phyloP scores from a whole-genome alignment of 1,140 invertebrate species.

The Bombyx mandarina region DNA sequence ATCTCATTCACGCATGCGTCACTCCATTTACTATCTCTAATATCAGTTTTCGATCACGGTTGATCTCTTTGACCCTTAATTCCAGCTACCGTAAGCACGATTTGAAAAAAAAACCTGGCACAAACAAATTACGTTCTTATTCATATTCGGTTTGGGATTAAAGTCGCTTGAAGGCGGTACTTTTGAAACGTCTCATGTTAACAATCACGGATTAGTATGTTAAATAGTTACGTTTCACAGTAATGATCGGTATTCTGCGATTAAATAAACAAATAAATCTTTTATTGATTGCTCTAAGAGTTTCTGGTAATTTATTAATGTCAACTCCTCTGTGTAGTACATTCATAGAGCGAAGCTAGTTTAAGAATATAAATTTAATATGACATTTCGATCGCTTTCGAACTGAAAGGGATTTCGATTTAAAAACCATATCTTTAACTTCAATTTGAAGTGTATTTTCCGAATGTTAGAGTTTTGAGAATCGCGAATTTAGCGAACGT shows the following conservation, averaged over 20 bases:
- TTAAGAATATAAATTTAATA: background rate
- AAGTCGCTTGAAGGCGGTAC: constrained; percentile 27
- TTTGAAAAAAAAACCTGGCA: constrained; percentile 21
- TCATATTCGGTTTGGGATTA: constrained; percentile 18
- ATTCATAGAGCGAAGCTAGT: background rate
- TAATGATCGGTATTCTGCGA: constrained; percentile 27
- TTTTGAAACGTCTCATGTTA: constrained; percentile 51
- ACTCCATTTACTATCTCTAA: constrained; percentile 57
- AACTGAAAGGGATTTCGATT: no score
- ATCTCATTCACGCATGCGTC: constrained; percentile 66
- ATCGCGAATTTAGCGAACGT: no score
- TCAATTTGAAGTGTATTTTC: no score
- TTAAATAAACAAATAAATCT: constrained; percentile 26
- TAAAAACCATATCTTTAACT: no score
- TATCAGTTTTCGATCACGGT: constrained; percentile 66
- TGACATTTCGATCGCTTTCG: no score
- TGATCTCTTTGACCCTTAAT: constrained; percentile 62
- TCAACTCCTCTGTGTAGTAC: background rate
- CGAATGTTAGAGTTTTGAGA: no score
- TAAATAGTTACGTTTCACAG: constrained; percentile 38
- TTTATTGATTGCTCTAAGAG: constrained; percentile 3
- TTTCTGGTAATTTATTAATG: constrained; percentile 1
- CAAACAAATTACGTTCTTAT: constrained; percentile 20
- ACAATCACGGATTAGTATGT: constrained; percentile 57
- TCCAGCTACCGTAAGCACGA: constrained; percentile 65